Conservation (phyloP, 2,888 invertebrate genomes). For the Sinopyrophorus schimmeli region DNA sequence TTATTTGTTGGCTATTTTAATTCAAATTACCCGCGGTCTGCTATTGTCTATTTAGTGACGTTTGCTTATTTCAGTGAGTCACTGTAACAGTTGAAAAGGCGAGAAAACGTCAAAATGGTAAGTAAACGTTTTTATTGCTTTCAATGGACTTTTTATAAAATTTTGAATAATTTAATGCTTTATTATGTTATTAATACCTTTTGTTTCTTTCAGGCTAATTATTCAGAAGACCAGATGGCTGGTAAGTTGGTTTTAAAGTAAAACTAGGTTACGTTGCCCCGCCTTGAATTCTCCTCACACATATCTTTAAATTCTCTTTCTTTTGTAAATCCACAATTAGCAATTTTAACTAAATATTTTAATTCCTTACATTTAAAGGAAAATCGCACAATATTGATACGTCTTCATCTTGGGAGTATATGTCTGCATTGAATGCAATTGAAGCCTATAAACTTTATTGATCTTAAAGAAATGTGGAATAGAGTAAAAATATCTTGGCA, state of each 20-base stretch:
- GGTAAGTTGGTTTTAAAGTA: conserved; percentile 67
- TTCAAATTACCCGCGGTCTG: no score
- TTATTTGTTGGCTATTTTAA: no score
- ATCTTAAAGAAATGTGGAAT: conserved; percentile 30
- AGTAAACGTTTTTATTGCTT: conserved; percentile 56
- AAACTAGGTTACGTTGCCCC: conserved; percentile 56
- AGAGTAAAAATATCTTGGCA: conserved; percentile 40
- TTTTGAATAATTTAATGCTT: conserved; percentile 11
- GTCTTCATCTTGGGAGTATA: no score
- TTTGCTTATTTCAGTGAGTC: background rate
- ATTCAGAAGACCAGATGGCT: conserved; percentile 89
- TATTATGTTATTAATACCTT: conserved; percentile 12
- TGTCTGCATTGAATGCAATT: no score
- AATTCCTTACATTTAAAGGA: no score
- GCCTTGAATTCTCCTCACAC: conserved; percentile 46
- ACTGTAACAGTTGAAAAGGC: conserved; percentile 38
- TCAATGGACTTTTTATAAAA: conserved; percentile 1
- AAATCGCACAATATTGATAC: no score
- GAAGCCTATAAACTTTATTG: no score
- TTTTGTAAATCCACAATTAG: conserved; percentile 4
- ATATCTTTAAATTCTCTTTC: conserved; percentile 46
- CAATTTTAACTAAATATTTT: background rate
- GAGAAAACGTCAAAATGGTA: conserved; percentile 42
- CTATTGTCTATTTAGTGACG: no score
- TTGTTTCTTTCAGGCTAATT: conserved; percentile 72